phyloP scores from a whole-genome alignment of 35 echinoderm and acorn worm species.

The Anneissia japonica region DNA sequence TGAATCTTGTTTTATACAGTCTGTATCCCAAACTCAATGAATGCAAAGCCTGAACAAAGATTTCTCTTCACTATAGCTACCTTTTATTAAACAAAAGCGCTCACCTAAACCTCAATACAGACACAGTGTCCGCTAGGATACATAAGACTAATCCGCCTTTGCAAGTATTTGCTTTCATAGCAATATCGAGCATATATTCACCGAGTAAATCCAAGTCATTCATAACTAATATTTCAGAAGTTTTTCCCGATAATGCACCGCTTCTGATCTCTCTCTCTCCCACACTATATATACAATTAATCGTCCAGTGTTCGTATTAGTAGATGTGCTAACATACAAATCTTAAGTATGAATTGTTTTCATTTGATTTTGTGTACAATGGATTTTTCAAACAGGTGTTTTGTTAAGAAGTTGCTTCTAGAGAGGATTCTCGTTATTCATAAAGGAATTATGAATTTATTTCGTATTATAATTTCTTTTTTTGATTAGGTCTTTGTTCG shows the following conservation, averaged over 20 bases:
- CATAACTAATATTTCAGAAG: not conserved
- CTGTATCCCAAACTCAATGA: not conserved
- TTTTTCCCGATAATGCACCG: not conserved
- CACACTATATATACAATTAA: not conserved
- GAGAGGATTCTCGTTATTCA: not conserved
- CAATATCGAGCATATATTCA: not conserved
- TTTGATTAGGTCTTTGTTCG: not conserved
- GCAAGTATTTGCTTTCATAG: not conserved
- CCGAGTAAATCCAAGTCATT: not conserved
- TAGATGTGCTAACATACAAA: not conserved
- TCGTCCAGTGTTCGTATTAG: not conserved
- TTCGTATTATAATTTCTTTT: not conserved
- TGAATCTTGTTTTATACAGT: too few species aligned
- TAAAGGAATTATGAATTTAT: not conserved
- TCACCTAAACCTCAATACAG: not conserved
- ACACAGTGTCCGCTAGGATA: not conserved
- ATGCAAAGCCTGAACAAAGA: not conserved
- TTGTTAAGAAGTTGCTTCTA: not conserved
- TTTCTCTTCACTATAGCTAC: not conserved
- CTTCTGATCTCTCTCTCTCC: not conserved
- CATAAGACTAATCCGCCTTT: not conserved
- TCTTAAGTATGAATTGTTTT: not conserved
- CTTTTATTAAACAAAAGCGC: not conserved
- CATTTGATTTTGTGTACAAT: not conserved
- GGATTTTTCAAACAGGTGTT: not conserved